A percentile compares a stretch with the other conserved stretches of the same genome.
These are phyloP conservation scores for Pyrrhosoma nymphula DNA, from an alignment of 2,888 invertebrate genomes.

Conservation along the genomic window DNA sequence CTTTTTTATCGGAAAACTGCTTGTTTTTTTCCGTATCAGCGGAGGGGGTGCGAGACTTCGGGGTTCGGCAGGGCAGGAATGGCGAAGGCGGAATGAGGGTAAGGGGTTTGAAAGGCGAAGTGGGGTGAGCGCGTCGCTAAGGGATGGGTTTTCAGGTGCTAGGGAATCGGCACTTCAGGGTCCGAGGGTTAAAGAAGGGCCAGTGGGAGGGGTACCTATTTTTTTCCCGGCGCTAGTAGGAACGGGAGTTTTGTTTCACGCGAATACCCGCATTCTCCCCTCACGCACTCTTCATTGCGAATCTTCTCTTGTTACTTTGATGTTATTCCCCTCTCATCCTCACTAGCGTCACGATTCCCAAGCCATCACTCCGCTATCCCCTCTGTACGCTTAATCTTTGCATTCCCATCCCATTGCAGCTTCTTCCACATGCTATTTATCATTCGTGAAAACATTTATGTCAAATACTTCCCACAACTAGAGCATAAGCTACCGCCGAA, in stretches of 20 bases:
- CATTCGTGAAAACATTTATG: too few relatives aligned
- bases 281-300: neutral
- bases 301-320: too few relatives aligned
- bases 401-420: too few relatives aligned
- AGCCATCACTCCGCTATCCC: too few relatives aligned
- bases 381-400: too few relatives aligned
- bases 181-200: neutral
- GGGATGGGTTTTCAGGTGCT: neutral
- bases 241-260: neutral
- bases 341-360: too few relatives aligned
- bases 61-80: neutral
- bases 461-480: too few relatives aligned
- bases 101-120: neutral
- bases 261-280: neutral
- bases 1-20: slow-evolving; percentile 37
- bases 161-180: neutral
- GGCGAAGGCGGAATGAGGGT: neutral
- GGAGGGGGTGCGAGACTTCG: neutral
- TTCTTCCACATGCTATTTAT: too few relatives aligned
- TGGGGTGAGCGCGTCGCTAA: neutral
- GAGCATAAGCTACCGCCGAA: too few relatives aligned
- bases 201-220: too few relatives aligned
- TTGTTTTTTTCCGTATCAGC: slow-evolving; percentile 38
- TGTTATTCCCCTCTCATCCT: too few relatives aligned
- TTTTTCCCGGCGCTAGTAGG: too few relatives aligned